Evolutionary conservation across 2,113 vertebrate species (phyloP).

Genomic region (Canis aureus): DNA sequence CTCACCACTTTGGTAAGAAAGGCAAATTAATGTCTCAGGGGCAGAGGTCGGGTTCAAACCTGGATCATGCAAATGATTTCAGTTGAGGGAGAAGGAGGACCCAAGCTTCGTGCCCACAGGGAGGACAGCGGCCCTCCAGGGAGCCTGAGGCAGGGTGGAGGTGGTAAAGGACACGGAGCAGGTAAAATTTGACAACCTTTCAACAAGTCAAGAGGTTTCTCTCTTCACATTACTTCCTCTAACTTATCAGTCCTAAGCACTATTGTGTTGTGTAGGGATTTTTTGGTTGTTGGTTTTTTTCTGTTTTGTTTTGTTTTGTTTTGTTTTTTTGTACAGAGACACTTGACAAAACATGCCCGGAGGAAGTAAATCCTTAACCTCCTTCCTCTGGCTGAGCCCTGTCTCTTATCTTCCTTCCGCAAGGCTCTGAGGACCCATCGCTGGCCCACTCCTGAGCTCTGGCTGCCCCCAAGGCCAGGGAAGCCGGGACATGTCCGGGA

Average conservation of each 20-base stretch:
- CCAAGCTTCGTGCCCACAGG: not conserved
- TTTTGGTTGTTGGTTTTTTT: too few species aligned
- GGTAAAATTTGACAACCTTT: not conserved
- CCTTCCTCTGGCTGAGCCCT: not conserved
- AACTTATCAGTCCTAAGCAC: slow-evolving; percentile 22
- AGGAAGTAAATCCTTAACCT: not conserved
- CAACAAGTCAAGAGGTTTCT: not conserved
- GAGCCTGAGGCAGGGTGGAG: not conserved
- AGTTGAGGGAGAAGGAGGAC: not conserved
- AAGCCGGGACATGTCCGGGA: not conserved
- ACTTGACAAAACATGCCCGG: not conserved
- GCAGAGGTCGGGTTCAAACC: not conserved
- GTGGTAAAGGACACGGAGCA: not conserved
- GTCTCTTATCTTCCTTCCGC: not conserved
- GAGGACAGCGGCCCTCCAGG: not conserved
- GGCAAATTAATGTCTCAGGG: not conserved
- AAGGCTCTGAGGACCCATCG: not conserved
- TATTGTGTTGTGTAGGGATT: not conserved
- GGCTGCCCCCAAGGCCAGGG: not conserved
- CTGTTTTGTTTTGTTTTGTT: not conserved
- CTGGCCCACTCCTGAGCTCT: not conserved
- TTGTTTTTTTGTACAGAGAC: not conserved
- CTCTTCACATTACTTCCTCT: slow-evolving; percentile 19
- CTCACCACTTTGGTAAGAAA: not conserved
- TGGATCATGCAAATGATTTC: not conserved